A percentile compares a stretch with the other conserved stretches of the same genome.
phyloP scores from a whole-genome alignment of 2,888 invertebrate genomes.

The Harpalus rubripes region DNA sequence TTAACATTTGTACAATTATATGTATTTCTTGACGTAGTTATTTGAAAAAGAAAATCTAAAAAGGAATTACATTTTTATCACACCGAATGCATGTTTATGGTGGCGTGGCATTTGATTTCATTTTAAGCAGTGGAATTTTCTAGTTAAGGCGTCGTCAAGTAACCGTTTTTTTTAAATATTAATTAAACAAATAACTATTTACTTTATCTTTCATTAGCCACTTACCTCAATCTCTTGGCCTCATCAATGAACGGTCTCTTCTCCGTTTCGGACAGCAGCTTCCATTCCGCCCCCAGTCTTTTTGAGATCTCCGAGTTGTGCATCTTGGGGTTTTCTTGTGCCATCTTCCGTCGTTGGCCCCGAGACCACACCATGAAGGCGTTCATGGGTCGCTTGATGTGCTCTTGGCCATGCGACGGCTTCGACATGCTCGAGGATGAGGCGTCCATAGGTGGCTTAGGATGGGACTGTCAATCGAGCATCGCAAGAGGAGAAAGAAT shows the following conservation, averaged over 20 bases:
- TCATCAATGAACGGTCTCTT: constrained; percentile 95
- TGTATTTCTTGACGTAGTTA: too few species aligned
- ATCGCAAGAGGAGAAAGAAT: too few species aligned
- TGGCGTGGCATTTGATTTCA: too few species aligned
- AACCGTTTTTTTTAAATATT: too few species aligned
- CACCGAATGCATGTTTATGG: too few species aligned
- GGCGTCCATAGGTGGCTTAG: not conserved
- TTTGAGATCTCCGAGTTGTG: constrained; percentile 95
- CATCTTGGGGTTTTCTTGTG: constrained; percentile 96
- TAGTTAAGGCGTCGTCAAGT: too few species aligned
- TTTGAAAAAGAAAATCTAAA: too few species aligned
- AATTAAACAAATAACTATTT: too few species aligned
- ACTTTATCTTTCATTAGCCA: too few species aligned
- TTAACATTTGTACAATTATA: too few species aligned
- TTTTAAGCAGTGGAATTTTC: too few species aligned
- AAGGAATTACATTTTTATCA: too few species aligned
- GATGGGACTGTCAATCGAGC: not conserved
- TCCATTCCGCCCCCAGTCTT: constrained; percentile 93
- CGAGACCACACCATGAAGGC: constrained; percentile 95
- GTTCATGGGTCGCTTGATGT: constrained; percentile 90
- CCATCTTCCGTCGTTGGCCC: constrained; percentile 93
- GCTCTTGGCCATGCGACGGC: constrained; percentile 78
- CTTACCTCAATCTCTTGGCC: constrained; percentile 90
- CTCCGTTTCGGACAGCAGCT: constrained; percentile 90
- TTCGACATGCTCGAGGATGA: constrained; percentile 71